Evolutionary conservation across 1,140 invertebrate genomes (phyloP), one percentile per base, ranked within the genome.

Genomic region (Zaprionus africanus): DNA sequence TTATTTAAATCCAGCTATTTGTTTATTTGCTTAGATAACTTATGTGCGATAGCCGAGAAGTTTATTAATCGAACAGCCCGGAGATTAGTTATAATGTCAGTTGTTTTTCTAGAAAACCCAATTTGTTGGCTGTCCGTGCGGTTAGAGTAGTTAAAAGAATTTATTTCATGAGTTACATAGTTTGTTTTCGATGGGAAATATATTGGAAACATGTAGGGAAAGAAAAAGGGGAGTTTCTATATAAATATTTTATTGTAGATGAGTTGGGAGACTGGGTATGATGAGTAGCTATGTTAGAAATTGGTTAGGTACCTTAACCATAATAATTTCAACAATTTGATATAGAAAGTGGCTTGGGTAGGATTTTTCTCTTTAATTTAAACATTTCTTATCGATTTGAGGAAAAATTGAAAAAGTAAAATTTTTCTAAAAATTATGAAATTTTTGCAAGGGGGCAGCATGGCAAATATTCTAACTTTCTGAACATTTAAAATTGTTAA

Each of bases 21-120:
- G 53, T 67, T 49, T 74, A 70, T 76, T 76, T 76, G 73, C 70
- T 76, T 71, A 71, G 73, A 63, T 71, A 57, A 71, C 24, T 13
- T 51, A 22, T 12, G 38, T 19, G 36, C 17, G 36, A 26, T 54
- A 26, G 38, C 13, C 41, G 41, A 46, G 43, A 53, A n/a, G 58
- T 19, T 24, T 69, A 59, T 72, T 72, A 72, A 72, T 66, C 38
- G 54, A 36, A 17, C 38, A 41, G 54, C 41, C 34, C 43, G 51
- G 5, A 66, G 62, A 31, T 72, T 72, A 41, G 72, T 41, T 49
- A 26, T 61, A 56, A 41, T 68, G 22, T 51, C 28, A 26, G 13
- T 41, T n/a, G 22, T 59, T 43, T 24, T 41, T 43, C 13, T 24
- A 13, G 38, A 22, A 36, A 51, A 51, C 12, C 22, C 19, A 51